Percentiles rank a stretch among this genome's conserved stretches.
Conservation (phyloP, 1,140 invertebrate genomes). For the Calliphora vicina region DNA sequence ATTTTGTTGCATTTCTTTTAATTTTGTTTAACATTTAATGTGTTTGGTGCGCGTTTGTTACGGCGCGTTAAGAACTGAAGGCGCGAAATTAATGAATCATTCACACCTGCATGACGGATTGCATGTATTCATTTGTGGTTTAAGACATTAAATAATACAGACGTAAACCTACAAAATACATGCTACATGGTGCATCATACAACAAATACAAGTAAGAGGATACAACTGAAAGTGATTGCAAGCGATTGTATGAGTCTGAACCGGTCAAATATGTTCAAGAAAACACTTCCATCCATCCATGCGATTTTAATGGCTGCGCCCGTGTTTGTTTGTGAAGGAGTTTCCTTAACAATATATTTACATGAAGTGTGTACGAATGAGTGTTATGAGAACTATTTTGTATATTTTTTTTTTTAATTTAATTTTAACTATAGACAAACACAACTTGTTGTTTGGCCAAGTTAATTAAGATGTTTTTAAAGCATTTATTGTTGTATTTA, state of each 20-base stretch:
- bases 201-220: background rate
- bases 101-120: conserved; percentile 63
- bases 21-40: background rate
- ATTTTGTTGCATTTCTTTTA: background rate
- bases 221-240: conserved; percentile 9
- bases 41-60: conserved; percentile 19
- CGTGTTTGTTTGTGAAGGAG: background rate
- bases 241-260: background rate
- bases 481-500: background rate
- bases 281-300: background rate
- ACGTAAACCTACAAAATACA: too few relatives aligned
- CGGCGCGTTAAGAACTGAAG: conserved; percentile 44
- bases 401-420: background rate
- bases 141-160: background rate
- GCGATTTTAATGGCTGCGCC: background rate
- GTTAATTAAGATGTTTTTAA: background rate
- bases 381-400: conserved; percentile 40
- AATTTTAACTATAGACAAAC: background rate
- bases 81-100: conserved; percentile 63
- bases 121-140: conserved; percentile 50
- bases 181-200: too few relatives aligned
- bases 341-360: conserved; percentile 57
- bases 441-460: background rate
- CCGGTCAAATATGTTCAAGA: background rate
- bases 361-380: conserved; percentile 54